A percentile compares a stretch with the other conserved stretches of the same genome.
Evolutionary conservation across 1,140 invertebrate species (phyloP).

Genomic region (Dryas iulia): DNA sequence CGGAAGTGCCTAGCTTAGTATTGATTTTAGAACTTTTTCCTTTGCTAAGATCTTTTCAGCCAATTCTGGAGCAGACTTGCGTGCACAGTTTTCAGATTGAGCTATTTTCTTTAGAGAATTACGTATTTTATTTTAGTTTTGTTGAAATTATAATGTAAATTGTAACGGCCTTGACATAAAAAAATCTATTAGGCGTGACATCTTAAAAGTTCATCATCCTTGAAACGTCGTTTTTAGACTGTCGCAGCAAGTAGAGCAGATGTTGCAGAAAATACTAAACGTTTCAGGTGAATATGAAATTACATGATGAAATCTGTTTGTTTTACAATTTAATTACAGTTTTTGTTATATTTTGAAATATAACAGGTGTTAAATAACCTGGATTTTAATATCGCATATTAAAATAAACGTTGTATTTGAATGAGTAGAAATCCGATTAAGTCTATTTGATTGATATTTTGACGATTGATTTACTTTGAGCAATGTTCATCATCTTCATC

Average conservation of each 20-base stretch:
- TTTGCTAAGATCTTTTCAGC: not conserved
- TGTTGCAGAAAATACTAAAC: not conserved
- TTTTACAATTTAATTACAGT: no score
- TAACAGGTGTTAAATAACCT: no score
- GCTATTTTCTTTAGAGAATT: no score
- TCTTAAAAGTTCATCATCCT: constrained; percentile 2
- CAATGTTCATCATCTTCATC: no score
- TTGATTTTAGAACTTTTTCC: constrained; percentile 37
- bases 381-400: no score
- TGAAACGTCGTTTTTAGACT: not conserved
- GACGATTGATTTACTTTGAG: no score
- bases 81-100: not conserved
- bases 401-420: no score
- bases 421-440: no score
- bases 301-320: not conserved
- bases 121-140: not conserved
- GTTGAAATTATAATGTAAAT: not conserved
- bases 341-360: no score
- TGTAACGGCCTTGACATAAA: not conserved
- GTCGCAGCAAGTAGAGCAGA: not conserved
- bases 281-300: not conserved
- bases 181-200: not conserved
- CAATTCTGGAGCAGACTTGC: not conserved
- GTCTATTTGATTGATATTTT: no score
- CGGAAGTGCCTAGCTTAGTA: constrained; percentile 33